Evolutionary conservation across 2,888 invertebrate genomes (phyloP), one percentile per base, ranked within the genome.

Genomic region (Masnerella sp.): DNA sequence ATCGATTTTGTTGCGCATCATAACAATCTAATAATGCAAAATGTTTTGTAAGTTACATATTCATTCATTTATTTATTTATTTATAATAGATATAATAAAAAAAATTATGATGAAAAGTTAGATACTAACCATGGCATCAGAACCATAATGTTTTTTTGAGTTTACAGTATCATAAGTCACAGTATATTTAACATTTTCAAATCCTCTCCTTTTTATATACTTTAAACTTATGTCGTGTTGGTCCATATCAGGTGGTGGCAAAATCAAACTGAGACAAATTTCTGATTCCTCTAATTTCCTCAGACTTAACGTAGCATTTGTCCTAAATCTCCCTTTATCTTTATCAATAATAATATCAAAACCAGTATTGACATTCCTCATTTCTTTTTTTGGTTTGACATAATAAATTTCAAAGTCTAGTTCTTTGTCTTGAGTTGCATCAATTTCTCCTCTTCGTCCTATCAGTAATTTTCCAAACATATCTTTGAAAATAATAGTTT

Each of bases 201-300:
- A 85, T 0, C 86, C 80, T 1, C 83, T 80, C 0, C 83, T 89
- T 28, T 88, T 83, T 32, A 88, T 84, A 36, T 89, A 90, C 74
- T 90, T 89, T 0, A 91, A 84, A 67, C 86, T 83, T 1, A 92
- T 76, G 4, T 90, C 90, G 81, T 93, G 92, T 1, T 90, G 89
- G 77, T 93, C 93, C 0, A 90, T 89, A 77, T 90, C 89, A 0
- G 92, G 92, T 45, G 91, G 90, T 2, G 93, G 93, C 0, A 93
- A 84, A 67, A 90, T 90, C 0, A 91, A 87, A 81, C 90, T 89
- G 0, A 91, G 86, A 8, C 92, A 76, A n/a, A 91, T 90, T 30
- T 89, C 87, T 54, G 88, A 85, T 17, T 76, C 25, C 74, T 87
- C 82, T 0, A 64, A 30, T 73, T 90, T 85, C 2, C 79, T 77